phyloP scores from a whole-genome alignment of 1,140 invertebrate species.

The Lepidurus arcticus region DNA sequence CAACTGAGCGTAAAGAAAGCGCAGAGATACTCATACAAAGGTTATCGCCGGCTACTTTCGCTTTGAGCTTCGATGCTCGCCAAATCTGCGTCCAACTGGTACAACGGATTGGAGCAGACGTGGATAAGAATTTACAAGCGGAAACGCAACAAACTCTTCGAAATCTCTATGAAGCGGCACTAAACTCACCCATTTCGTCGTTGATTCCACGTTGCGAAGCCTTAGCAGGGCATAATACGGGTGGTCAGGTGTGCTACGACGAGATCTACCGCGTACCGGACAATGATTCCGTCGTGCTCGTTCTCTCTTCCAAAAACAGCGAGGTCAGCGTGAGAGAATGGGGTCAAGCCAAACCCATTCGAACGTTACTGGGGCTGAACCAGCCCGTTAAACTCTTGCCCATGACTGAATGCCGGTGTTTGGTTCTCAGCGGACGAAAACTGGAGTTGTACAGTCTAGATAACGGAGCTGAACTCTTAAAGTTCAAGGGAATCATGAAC shows the following conservation, averaged over 20 bases:
- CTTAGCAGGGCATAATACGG: neutral
- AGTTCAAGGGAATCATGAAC: conserved; percentile 69
- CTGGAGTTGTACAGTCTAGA: conserved; percentile 71
- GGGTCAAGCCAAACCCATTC: conserved; percentile 52
- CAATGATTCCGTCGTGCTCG: neutral
- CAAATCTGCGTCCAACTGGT: conserved; percentile 21
- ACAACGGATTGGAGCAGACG: neutral
- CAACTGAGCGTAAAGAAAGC: neutral
- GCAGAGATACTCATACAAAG: conserved; percentile 20
- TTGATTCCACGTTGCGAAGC: neutral
- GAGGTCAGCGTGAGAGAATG: conserved; percentile 45
- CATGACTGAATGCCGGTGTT: conserved; percentile 59
- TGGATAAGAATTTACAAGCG: neutral
- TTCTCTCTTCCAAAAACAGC: neutral
- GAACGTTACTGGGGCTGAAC: conserved; percentile 32
- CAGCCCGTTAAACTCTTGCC: conserved; percentile 44
- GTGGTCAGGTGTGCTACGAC: neutral
- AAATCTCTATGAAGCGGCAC: neutral
- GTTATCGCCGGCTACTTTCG: conserved; percentile 26
- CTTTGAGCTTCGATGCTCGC: conserved; percentile 22
- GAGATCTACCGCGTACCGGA: conserved; percentile 7
- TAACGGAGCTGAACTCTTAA: conserved; percentile 60
- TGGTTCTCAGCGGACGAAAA: conserved; percentile 73
- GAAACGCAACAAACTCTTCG: conserved; percentile 2
- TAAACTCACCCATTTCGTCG: neutral